These are phyloP conservation scores for Pseudolaguvia tuberculata DNA, from an alignment of 2,113 vertebrate genomes.

Conservation along the genomic window DNA sequence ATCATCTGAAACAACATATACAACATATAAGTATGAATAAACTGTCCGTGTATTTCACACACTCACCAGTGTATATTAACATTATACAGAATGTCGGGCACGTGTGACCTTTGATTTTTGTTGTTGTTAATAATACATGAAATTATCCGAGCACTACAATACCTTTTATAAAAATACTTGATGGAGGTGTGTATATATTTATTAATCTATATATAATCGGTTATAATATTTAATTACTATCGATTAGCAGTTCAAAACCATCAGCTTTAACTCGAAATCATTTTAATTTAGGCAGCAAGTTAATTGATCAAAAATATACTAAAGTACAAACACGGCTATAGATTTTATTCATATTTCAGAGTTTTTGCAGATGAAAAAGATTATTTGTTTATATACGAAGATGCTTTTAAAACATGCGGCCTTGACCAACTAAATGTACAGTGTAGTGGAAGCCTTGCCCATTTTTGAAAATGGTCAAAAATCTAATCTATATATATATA, in stretches of 20 bases:
- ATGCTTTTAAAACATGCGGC: not conserved
- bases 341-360: not conserved
- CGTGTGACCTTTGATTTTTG: not conserved
- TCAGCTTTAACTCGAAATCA: not conserved
- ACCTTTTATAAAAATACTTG: not conserved
- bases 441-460: not conserved
- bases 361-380: not conserved
- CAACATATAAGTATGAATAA: conserved; percentile 28
- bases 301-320: not conserved
- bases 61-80: not conserved
- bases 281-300: conserved; percentile 13
- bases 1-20: conserved; percentile 19
- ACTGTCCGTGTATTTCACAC: not conserved
- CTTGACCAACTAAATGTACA: not conserved
- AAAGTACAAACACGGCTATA: not conserved
- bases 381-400: not conserved
- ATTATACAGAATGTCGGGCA: not conserved
- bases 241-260: too few relatives aligned
- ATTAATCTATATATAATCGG: too few relatives aligned
- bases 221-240: too few relatives aligned
- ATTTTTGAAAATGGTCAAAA: too few relatives aligned
- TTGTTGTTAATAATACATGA: not conserved
- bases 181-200: too few relatives aligned
- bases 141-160: not conserved
- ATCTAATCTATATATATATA: too few relatives aligned